phyloP scores from a whole-genome alignment of 2,888 invertebrate genomes.

The Sycophila texana region DNA sequence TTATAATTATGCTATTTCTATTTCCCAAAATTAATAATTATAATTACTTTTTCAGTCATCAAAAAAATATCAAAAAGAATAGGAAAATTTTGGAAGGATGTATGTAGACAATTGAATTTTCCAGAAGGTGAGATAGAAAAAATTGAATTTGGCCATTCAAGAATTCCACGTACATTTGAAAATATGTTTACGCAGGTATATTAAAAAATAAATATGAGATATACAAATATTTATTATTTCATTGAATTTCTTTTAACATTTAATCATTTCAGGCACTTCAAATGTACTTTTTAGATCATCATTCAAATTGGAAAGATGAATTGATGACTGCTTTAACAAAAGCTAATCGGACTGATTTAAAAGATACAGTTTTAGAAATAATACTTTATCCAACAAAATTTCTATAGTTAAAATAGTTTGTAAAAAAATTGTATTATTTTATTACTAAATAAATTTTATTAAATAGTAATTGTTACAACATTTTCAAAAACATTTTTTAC shows the following conservation, averaged over 20 bases:
- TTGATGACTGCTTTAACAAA: conserved; percentile 67
- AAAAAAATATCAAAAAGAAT: conserved; percentile 62
- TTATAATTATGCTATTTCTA: neutral
- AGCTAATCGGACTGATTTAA: conserved; percentile 68
- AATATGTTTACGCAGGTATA: conserved; percentile 48
- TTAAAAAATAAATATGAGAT: conserved; percentile 15
- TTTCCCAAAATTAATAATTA: neutral
- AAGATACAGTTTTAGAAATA: conserved; percentile 62
- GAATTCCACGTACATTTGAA: conserved; percentile 63
- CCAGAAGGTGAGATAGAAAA: conserved; percentile 67
- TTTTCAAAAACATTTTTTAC: conserved; percentile 2
- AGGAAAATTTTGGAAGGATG: conserved; percentile 68
- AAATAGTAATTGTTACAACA: neutral
- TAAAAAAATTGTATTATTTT: neutral
- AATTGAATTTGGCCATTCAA: conserved; percentile 61
- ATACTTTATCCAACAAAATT: neutral
- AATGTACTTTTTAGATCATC: conserved; percentile 62
- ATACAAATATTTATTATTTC: neutral
- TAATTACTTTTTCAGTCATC: conserved; percentile 62
- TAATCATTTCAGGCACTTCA: conserved; percentile 63
- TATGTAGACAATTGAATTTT: conserved; percentile 66
- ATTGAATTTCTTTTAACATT: conserved; percentile 29
- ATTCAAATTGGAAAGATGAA: conserved; percentile 63
- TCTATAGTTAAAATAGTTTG: neutral
- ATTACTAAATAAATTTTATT: neutral